A percentile compares a stretch with the other conserved stretches of the same genome.
These are phyloP conservation scores for Calephelis nemesis DNA, from an alignment of 1,140 invertebrate genomes.

Conservation along the genomic window DNA sequence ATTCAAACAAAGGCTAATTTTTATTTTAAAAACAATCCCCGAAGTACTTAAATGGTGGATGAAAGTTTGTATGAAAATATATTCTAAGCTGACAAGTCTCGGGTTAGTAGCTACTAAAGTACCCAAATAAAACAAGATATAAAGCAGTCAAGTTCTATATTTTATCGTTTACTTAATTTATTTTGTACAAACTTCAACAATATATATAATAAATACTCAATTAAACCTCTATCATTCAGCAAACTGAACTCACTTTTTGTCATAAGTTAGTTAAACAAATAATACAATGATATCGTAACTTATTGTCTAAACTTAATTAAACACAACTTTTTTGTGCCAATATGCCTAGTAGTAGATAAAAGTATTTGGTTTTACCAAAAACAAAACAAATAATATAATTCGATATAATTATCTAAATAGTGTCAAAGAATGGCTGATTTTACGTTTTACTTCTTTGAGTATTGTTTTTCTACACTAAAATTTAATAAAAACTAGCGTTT, in stretches of 20 bases:
- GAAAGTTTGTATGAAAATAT: too few species aligned
- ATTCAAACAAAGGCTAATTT: too few species aligned
- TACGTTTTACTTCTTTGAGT: neutral
- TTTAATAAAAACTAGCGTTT: conserved; percentile 8
- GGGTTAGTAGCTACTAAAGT: too few species aligned
- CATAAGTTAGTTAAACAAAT: conserved; percentile 74
- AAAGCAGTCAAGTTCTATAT: conserved; percentile 81
- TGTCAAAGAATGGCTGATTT: conserved; percentile 28
- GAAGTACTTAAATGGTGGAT: too few species aligned
- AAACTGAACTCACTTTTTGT: conserved; percentile 79
- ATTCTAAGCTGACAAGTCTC: too few species aligned
- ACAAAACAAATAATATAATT: conserved; percentile 40
- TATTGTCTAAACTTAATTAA: conserved; percentile 79
- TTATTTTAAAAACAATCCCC: too few species aligned
- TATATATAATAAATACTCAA: conserved; percentile 81
- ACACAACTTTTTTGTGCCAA: conserved; percentile 79
- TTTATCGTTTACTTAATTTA: conserved; percentile 81
- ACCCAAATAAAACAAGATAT: conserved; percentile 52
- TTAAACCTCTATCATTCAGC: conserved; percentile 80
- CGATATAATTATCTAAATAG: conserved; percentile 25
- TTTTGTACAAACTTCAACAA: conserved; percentile 82
- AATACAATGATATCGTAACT: conserved; percentile 76
- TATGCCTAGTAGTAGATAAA: conserved; percentile 73
- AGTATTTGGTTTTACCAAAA: conserved; percentile 74
- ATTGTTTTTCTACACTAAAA: conserved; percentile 2